Evolutionary conservation across 2,113 vertebrate species (phyloP), one percentile per base, ranked within the genome.

Genomic region (Notarius quadriscutis): DNA sequence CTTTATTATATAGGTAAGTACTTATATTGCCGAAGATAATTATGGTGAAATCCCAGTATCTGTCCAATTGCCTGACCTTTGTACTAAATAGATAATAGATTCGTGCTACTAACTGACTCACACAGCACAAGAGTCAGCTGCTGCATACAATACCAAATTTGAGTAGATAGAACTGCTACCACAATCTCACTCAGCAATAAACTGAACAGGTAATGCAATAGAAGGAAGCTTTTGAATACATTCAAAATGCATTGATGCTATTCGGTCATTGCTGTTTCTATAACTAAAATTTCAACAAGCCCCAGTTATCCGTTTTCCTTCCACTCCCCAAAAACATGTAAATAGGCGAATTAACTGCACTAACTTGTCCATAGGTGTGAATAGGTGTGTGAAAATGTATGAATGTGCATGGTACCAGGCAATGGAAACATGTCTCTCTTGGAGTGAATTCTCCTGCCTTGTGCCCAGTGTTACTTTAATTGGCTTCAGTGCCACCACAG

Each of bases 1-100:
- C 41, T 41, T 41, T 41, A 41, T 41, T 41, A 41, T 41, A 41
- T 41, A 41, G 41, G 97, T 97, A 94, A 94, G 97, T 96, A 65
- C 51, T 83, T 34, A 18, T 74, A 60, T 48, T 65, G 51, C 83
- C 84, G 18, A 7, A 51, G 50, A 55, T 71, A 15, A 50, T 89
- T 27, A 81, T 5, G 7, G n/a, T 20, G 65, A 72, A 81, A 9
- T 82, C n/a, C 27, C 17, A 12, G 41, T 14, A 41, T 63, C 9
- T 53, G 27, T 67, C 22, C 10, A 48, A 48, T 7, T 62, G 30
- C 57, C 57, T 81, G 62, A 48, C 9, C 55, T 80, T 80, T 41
- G 41, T 41, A 41, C 41, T 34, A 20, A 80, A 15, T 34, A 2
- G 5, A 34, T 22, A 34, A 50, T 67, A 41, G 58, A 41, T 41